phyloP scores from a whole-genome alignment of 2,113 vertebrate genomes.

The Eretmochelys imbricata region DNA sequence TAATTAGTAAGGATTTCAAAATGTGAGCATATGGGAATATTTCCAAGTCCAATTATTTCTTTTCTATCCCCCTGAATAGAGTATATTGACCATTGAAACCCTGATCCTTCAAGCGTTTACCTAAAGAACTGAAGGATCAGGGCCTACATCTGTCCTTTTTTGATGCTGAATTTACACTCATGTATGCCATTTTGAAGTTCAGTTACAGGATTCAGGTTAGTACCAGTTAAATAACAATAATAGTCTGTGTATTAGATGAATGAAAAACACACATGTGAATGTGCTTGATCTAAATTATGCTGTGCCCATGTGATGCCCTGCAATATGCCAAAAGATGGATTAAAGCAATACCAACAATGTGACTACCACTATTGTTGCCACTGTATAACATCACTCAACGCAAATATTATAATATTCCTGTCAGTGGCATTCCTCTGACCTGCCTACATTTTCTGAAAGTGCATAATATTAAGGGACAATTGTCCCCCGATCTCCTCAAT shows the following conservation, averaged over 20 bases:
- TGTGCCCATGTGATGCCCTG: not conserved
- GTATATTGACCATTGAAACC: not conserved
- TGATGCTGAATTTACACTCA: not conserved
- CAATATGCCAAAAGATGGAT: not conserved
- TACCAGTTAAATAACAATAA: not conserved
- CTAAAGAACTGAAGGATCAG: not conserved
- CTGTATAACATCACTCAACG: not conserved
- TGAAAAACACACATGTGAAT: not conserved
- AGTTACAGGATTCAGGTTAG: not conserved
- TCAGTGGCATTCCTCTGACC: not conserved
- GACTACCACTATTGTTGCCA: not conserved
- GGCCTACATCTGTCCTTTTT: not conserved
- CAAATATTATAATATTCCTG: not conserved
- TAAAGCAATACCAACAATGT: not conserved
- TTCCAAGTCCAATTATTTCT: not conserved
- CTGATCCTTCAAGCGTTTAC: not conserved
- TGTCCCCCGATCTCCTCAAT: not conserved
- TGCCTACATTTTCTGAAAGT: not conserved
- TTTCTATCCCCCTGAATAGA: not conserved
- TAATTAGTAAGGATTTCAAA: not conserved
- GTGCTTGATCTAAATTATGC: not conserved
- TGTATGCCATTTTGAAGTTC: not conserved
- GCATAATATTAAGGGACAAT: not conserved
- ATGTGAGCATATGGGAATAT: not conserved
- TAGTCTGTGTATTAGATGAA: not conserved